Evolutionary conservation across 1,140 invertebrate species (phyloP).

Genomic region (Solenopsis invicta): DNA sequence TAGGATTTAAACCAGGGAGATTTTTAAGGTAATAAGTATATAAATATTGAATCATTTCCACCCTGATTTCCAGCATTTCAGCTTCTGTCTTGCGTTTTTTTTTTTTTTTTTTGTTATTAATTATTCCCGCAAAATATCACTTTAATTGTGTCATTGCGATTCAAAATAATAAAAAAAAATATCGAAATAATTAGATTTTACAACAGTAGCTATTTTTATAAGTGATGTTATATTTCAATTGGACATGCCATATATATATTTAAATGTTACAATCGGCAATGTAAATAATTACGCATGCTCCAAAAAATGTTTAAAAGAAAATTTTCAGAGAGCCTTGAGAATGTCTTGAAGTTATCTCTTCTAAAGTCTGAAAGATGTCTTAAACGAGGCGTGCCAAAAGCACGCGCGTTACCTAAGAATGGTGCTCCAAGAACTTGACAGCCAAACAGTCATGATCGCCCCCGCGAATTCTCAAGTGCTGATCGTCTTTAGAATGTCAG

Average conservation of each 20-base stretch:
- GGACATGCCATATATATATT: neutral
- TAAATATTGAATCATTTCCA: neutral
- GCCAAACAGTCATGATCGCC: conserved; percentile 43
- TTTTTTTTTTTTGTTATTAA: neutral
- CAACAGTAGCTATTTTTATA: neutral
- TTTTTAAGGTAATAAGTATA: neutral
- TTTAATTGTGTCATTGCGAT: neutral
- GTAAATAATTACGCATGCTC: neutral
- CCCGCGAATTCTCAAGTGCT: conserved; percentile 55
- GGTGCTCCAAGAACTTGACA: conserved; percentile 46
- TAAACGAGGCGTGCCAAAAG: neutral
- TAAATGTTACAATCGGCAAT: neutral
- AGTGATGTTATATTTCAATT: neutral
- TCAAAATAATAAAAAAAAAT: neutral
- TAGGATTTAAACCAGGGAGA: neutral
- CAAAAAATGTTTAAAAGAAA: neutral
- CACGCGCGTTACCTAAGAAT: conserved; percentile 15
- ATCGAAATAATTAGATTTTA: neutral
- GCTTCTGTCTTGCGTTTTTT: neutral
- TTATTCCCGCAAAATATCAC: neutral
- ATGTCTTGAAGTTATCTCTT: neutral
- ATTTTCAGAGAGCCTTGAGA: neutral
- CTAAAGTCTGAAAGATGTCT: neutral
- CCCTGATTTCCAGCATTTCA: neutral
- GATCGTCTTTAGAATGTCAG: conserved; percentile 12